phyloP scores from a whole-genome alignment of 2,113 vertebrate genomes.

The Herpetotheres cachinnans region DNA sequence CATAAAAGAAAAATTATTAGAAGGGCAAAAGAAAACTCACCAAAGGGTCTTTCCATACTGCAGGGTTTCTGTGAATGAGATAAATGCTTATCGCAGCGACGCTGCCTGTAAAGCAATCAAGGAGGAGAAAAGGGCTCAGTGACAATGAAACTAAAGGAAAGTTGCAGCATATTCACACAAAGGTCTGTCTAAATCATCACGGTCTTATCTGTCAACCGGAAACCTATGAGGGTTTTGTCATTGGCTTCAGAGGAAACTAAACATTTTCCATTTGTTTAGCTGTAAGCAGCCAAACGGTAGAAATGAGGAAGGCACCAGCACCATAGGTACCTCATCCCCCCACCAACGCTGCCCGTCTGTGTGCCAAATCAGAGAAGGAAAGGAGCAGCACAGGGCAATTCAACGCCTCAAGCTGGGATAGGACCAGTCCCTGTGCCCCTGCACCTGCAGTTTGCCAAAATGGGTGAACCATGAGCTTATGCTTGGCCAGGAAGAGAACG shows the following conservation, averaged over 20 bases:
- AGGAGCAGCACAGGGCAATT: neutral
- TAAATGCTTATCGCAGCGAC: neutral
- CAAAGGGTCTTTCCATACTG: conserved; percentile 58
- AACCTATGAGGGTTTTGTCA: neutral
- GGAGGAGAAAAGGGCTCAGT: neutral
- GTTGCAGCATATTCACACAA: neutral
- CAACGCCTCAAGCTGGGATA: accelerated
- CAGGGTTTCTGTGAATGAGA: conserved; percentile 54
- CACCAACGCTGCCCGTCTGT: neutral
- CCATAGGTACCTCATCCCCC: accelerated
- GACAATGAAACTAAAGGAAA: neutral
- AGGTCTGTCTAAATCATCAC: neutral
- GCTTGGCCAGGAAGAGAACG: neutral
- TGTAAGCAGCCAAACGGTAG: neutral
- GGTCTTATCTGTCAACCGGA: neutral
- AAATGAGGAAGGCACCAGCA: neutral
- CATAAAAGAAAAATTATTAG: neutral
- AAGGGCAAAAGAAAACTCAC: conserved; percentile 18
- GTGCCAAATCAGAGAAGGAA: neutral
- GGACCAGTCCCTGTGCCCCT: too few species aligned
- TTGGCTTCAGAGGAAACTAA: neutral
- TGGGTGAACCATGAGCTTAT: neutral
- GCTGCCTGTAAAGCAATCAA: neutral
- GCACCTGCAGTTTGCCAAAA: neutral
- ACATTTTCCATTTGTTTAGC: neutral